Evolutionary conservation across 2,797 vertebrate genomes (phyloP), one percentile per base, ranked within the genome.

Genomic region (Presbytis comata): DNA sequence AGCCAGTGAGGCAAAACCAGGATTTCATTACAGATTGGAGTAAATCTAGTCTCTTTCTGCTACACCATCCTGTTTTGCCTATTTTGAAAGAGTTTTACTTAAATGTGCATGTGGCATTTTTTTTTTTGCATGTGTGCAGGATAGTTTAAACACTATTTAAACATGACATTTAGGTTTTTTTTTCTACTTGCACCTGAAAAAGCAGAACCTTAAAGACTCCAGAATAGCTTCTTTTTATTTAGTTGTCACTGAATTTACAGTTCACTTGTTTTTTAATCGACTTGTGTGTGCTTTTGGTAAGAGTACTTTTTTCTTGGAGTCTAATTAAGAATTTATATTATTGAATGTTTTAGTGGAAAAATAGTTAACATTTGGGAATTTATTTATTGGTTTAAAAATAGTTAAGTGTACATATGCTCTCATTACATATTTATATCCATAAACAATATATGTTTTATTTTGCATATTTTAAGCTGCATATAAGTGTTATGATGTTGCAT

Each of bases 381-480:
- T 94, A 16, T 46, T 95, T 88, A n/a, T 74, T 86, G 59, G 61
- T 78, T 91, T 93, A 91, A 96, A 85, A 93, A 22, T 76, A 96
- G 4, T 61, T 85, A 93, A 67, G 14, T 81, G 1, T 91, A 17
- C 84, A 79, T 64, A 81, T 93, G 44, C 4, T 94, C 3, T 96
- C 36, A 67, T 48, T 91, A 89, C 21, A 95, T 36, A 46, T 84
- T 28, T 74, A 92, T 91, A 92, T 89, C 28, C 8, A 24, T 55
- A 91, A 96, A 90, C 4, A 95, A 93, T 53, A 91, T 89, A n/a
- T 39, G 19, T 30, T 91, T 94, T 91, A 72, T 64, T 97, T 97
- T 96, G 22, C 50, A 84, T 87, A 88, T 91, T 75, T 90, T 67
- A 93, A 88, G 8, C 36, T 88, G 28, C 36, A 61, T 88, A 88